A percentile compares a stretch with the other conserved stretches of the same genome.
phyloP scores from a whole-genome alignment of 2,797 vertebrate species.

The Lagorchestes hirsutus region DNA sequence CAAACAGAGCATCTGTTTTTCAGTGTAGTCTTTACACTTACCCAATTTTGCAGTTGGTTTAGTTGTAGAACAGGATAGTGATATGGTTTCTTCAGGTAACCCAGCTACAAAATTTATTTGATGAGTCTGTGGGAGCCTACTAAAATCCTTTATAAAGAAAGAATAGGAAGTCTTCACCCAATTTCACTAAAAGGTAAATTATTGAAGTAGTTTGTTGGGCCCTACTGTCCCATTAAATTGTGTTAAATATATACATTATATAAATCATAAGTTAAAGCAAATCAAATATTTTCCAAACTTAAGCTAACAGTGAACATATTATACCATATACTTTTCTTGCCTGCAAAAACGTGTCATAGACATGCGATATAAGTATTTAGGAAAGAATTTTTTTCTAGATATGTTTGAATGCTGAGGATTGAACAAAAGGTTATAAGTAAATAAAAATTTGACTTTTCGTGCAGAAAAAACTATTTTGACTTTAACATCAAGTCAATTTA shows the following conservation, averaged over 20 bases:
- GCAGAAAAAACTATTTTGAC: neutral
- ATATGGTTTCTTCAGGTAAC: slow-evolving; percentile 35
- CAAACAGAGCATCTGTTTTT: slow-evolving; percentile 62
- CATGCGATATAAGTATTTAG: neutral
- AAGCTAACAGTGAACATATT: neutral
- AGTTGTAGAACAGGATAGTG: neutral
- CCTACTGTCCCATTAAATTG: neutral
- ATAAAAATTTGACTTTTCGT: neutral
- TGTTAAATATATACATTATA: slow-evolving; percentile 15
- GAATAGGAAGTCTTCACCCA: slow-evolving; percentile 20
- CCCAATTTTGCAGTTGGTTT: slow-evolving; percentile 55
- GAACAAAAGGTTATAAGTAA: neutral
- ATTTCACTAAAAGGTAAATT: slow-evolving; percentile 4
- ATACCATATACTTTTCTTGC: neutral
- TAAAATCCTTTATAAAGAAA: slow-evolving; percentile 32
- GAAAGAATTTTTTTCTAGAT: neutral
- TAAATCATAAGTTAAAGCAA: neutral
- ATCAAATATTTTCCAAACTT: neutral
- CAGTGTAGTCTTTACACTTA: slow-evolving; percentile 14
- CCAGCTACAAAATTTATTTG: slow-evolving; percentile 50
- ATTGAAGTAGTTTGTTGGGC: slow-evolving; percentile 3
- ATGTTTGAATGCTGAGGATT: neutral
- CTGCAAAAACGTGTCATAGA: neutral
- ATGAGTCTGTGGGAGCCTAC: neutral
- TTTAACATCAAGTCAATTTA: neutral